Base-by-base conservation (phyloP, 2,113 vertebrate species). In the Ascaphus truei region DNA sequence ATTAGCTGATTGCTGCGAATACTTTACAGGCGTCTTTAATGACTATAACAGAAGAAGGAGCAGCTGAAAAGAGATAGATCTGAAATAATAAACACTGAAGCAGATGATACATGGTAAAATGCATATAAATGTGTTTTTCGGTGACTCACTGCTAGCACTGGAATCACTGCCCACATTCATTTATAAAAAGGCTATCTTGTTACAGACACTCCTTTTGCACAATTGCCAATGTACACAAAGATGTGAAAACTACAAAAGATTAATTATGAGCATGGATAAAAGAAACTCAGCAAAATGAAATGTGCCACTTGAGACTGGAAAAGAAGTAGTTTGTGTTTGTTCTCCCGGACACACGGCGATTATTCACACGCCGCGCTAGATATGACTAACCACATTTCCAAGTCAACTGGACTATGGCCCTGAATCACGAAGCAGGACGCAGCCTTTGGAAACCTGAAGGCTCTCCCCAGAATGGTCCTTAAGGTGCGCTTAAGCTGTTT, bases 211-310 rank as follows among this genome's bases (percentile, higher is more conserved):
- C 66, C 66, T 69, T 69, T 39, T 60, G 56, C 53, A 51, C 56
- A 7, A 12, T 25, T 60, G 66, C 66, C 66, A 69, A 69, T 30
- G 51, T 51, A 60, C 23, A 69, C 66, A 69, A 69, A 69, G 66
- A 69, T 69, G 43, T 69, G 43, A 69, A 60, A 69, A 69, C 66
- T 50, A 69, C 56, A 69, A 59, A 68, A 60, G 59, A 69, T 69
- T 69, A 69, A 69, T 69, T 69, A 69, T 51, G 56, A 69, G 34
- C 25, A 22, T 39, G 51, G 66, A 69, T 60, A 51, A 43, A 59
- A 50, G 50, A 68, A 68, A 58, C 23, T 23, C 31, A 18, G 31
- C 31, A 60, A 69, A 59, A 69, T 69, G 55, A 69, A 60, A 56
- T 59, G 55, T 50, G 65, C 65, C 55, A 58, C 65, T 30, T 48